Evolutionary conservation across 2,888 invertebrate species (phyloP).

Genomic region (Noctua comes): DNA sequence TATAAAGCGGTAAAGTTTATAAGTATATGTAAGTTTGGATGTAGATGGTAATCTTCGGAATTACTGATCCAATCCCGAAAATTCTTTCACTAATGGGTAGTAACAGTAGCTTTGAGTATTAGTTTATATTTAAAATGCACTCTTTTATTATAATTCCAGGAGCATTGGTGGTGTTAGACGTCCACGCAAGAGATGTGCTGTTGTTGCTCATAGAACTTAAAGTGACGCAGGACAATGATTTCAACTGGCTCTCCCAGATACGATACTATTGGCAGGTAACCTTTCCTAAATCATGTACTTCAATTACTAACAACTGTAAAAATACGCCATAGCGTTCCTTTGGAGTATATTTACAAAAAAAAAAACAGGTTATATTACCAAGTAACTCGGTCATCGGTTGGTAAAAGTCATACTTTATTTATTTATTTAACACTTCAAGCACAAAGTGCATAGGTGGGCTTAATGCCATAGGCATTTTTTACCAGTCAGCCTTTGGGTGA

Average conservation of each 20-base stretch:
- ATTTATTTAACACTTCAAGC: too few species aligned
- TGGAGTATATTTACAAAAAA: background rate
- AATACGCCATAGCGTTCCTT: background rate
- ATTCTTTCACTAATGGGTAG: background rate
- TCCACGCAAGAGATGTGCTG: conserved; percentile 97
- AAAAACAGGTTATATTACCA: background rate
- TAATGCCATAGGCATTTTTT: too few species aligned
- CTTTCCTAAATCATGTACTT: background rate
- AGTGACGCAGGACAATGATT: conserved; percentile 94
- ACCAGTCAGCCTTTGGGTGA: too few species aligned
- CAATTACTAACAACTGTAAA: background rate
- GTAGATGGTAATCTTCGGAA: background rate
- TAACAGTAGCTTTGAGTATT: background rate
- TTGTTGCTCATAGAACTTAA: conserved; percentile 91
- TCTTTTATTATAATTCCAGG: conserved; percentile 85
- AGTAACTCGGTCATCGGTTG: background rate
- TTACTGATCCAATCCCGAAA: background rate
- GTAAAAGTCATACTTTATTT: too few species aligned
- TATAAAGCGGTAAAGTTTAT: too few species aligned
- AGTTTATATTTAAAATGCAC: background rate
- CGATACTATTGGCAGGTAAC: conserved; percentile 96
- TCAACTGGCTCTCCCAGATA: conserved; percentile 95
- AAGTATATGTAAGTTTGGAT: background rate
- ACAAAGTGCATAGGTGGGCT: too few species aligned
- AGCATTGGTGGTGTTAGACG: conserved; percentile 97